Evolutionary conservation across 2,113 vertebrate genomes (phyloP).

Genomic region (Anhinga anhinga): DNA sequence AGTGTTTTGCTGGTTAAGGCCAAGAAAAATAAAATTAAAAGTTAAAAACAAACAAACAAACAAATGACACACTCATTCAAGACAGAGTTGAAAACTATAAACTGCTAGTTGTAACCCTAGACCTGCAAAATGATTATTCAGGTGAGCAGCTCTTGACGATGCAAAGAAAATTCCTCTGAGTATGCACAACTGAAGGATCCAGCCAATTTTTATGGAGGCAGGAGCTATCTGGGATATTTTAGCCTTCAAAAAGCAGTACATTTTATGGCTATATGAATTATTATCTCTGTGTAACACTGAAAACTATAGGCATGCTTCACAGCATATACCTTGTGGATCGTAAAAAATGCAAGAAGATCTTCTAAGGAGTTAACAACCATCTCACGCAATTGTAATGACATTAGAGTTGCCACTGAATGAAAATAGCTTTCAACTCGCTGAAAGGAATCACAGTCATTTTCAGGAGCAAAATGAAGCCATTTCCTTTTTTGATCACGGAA

Average conservation of each 20-base stretch:
- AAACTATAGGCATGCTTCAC: not conserved
- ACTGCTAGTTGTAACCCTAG: not conserved
- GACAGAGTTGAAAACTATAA: not conserved
- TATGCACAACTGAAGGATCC: not conserved
- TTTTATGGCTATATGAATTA: not conserved
- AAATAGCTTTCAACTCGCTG: conserved; percentile 80
- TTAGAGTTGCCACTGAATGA: conserved; percentile 79
- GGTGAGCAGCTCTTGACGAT: not conserved
- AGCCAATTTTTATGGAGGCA: not conserved
- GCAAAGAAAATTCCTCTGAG: not conserved
- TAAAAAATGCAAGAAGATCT: conserved; percentile 85
- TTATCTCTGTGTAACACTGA: not conserved
- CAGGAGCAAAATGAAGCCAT: conserved; percentile 80
- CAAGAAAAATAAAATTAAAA: not conserved
- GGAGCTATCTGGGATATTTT: not conserved
- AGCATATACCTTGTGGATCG: conserved; percentile 79
- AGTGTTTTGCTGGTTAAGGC: not conserved
- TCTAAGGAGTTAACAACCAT: conserved; percentile 83
- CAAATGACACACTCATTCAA: not conserved
- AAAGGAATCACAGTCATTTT: conserved; percentile 61
- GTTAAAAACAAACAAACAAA: too few relatives aligned
- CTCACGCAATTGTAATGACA: conserved; percentile 88
- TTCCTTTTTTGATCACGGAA: conserved; percentile 70
- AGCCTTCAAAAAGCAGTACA: not conserved
- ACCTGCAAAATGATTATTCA: not conserved